Conservation (phyloP, 92 coral and sea anemone species). For the Metridium senile region DNA sequence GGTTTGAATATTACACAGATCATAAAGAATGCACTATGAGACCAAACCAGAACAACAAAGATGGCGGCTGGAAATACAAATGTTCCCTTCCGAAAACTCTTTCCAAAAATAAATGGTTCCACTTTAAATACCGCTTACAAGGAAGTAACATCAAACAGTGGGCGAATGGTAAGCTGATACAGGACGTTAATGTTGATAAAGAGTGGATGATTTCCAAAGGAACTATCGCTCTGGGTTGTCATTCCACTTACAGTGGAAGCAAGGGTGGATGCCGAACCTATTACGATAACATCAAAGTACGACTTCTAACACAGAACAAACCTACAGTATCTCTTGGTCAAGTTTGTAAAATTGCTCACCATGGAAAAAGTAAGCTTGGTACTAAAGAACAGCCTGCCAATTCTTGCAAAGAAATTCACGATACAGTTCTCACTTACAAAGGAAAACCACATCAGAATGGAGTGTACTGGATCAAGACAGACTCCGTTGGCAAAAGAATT, state of each 20-base stretch:
- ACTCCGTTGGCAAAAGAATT: constrained; percentile 17
- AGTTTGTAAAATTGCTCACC: constrained; percentile 42
- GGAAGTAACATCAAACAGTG: constrained; percentile 69
- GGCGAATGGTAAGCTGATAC: constrained; percentile 56
- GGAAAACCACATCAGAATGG: constrained; percentile 53
- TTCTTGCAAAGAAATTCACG: constrained; percentile 80
- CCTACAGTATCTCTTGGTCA: constrained; percentile 60
- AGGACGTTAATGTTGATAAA: constrained; percentile 50
- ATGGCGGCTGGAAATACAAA: constrained; percentile 53
- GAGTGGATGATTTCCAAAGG: constrained; percentile 71
- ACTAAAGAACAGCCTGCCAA: constrained; percentile 48
- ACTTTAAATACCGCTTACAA: constrained; percentile 59
- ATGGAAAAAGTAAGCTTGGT: constrained; percentile 22
- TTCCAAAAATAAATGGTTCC: constrained; percentile 60
- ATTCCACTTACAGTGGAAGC: constrained; percentile 13
- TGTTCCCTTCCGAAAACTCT: constrained; percentile 47
- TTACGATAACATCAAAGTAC: constrained; percentile 80
- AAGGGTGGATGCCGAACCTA: constrained; percentile 53
- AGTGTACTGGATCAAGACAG: constrained; percentile 78
- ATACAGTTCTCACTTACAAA: constrained; percentile 40
- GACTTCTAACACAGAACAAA: constrained; percentile 35
- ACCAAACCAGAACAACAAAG: constrained; percentile 45
- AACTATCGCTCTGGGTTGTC: constrained; percentile 74
- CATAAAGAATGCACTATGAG: constrained; percentile 63
- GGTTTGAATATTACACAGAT: constrained; percentile 58